Evolutionary conservation across 1,140 invertebrate genomes (phyloP).

Genomic region (Philotrypesis tridentata): DNA sequence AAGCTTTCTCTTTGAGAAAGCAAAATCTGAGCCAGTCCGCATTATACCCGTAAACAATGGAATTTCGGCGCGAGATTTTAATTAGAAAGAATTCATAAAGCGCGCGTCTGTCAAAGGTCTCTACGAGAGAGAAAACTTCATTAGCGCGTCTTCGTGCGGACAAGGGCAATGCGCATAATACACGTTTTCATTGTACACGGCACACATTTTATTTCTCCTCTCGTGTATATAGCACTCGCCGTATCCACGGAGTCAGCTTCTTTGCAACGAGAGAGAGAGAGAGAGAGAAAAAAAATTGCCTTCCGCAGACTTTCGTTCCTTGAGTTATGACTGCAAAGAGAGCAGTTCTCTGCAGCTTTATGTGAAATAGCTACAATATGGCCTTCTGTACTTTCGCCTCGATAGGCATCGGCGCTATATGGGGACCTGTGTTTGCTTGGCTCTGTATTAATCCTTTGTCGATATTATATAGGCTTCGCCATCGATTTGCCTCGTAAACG

Average conservation of each 20-base stretch:
- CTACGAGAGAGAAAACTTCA: background rate
- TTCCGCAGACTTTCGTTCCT: background rate
- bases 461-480: too few relatives aligned
- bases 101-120: background rate
- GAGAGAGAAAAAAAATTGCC: too few relatives aligned
- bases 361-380: too few relatives aligned
- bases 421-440: too few relatives aligned
- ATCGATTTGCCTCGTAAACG: too few relatives aligned
- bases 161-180: background rate
- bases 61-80: background rate
- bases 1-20: too few relatives aligned
- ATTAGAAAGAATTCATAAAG: background rate
- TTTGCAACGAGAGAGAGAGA: background rate
- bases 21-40: too few relatives aligned
- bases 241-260: background rate
- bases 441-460: too few relatives aligned
- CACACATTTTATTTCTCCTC: background rate
- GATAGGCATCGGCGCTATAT: too few relatives aligned
- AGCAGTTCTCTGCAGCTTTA: too few relatives aligned
- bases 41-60: too few relatives aligned
- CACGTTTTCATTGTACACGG: background rate
- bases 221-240: background rate
- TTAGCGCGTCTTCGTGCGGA: background rate
- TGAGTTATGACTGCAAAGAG: conserved; percentile 10
- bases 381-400: too few relatives aligned